Percentiles rank a stretch among this genome's conserved stretches.
Conservation (phyloP, 2,888 invertebrate genomes). For the Tricholauxania praeusta region DNA sequence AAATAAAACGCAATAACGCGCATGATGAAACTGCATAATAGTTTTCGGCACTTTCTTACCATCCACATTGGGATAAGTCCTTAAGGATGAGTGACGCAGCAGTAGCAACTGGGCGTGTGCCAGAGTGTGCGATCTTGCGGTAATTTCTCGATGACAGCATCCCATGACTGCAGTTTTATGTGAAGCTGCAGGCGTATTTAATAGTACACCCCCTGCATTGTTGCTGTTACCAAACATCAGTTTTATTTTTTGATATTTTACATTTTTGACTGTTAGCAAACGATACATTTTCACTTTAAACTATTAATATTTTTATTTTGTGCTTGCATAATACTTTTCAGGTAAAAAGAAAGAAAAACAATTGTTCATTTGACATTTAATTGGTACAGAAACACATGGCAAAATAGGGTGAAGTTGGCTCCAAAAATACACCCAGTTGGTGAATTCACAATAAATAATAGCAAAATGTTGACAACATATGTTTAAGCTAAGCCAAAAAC, state of each 20-base stretch:
- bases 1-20: too few species aligned
- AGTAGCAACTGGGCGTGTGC: too few species aligned
- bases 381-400: constrained; percentile 39
- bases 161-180: background rate
- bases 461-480: too few species aligned
- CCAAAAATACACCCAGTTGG: too few species aligned
- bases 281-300: constrained; percentile 59
- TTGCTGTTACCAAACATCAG: constrained; percentile 47
- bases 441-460: too few species aligned
- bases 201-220: constrained; percentile 44
- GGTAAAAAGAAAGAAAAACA: constrained; percentile 38
- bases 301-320: constrained; percentile 44
- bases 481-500: too few species aligned
- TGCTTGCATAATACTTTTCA: constrained; percentile 58
- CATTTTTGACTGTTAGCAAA: constrained; percentile 55
- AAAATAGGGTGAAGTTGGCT: too few species aligned
- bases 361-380: constrained; percentile 30
- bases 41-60: too few species aligned
- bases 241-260: constrained; percentile 53
- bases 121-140: too few species aligned
- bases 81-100: too few species aligned
- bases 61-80: too few species aligned
- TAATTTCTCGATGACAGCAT: background rate
- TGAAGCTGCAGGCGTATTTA: background rate
- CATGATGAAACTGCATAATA: too few species aligned